Evolutionary conservation across 2,888 invertebrate species (phyloP).

Genomic region (Stenodema calcarata): DNA sequence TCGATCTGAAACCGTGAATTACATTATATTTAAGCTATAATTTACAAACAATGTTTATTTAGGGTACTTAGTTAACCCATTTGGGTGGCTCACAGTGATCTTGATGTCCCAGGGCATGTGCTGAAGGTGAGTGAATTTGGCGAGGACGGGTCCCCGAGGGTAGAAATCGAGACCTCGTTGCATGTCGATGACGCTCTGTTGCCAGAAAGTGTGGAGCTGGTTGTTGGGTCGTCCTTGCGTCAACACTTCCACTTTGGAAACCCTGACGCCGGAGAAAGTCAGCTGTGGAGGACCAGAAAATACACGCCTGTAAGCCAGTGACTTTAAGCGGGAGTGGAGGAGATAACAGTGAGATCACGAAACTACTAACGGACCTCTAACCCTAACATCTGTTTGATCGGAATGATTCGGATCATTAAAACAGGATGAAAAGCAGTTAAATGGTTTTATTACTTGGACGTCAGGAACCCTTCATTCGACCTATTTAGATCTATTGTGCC

Average conservation of each 20-base stretch:
- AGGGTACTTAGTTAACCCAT: not conserved
- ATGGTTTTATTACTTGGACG: no score
- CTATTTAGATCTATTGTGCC: no score
- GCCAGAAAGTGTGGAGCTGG: conserved; percentile 76
- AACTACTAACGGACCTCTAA: no score
- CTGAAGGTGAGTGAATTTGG: conserved; percentile 79
- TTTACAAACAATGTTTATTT: no score
- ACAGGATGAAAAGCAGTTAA: no score
- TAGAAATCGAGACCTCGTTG: conserved; percentile 83
- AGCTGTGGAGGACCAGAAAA: conserved; percentile 63
- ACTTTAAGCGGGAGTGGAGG: no score
- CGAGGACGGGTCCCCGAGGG: conserved; percentile 76
- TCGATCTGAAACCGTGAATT: conserved; percentile 54
- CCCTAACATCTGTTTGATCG: no score
- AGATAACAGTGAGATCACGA: no score
- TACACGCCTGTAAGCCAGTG: no score
- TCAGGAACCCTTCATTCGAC: no score
- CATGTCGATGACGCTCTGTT: conserved; percentile 78
- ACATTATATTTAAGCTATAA: no score
- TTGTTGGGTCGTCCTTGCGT: conserved; percentile 64
- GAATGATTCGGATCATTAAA: no score
- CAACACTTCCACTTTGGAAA: conserved; percentile 67
- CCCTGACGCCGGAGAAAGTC: conserved; percentile 70
- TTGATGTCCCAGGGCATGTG: conserved; percentile 74
- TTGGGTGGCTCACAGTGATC: conserved; percentile 61